phyloP scores from a whole-genome alignment of 37 sponge, comb jelly and placozoan genomes.

The Amphimedon queenslandica region DNA sequence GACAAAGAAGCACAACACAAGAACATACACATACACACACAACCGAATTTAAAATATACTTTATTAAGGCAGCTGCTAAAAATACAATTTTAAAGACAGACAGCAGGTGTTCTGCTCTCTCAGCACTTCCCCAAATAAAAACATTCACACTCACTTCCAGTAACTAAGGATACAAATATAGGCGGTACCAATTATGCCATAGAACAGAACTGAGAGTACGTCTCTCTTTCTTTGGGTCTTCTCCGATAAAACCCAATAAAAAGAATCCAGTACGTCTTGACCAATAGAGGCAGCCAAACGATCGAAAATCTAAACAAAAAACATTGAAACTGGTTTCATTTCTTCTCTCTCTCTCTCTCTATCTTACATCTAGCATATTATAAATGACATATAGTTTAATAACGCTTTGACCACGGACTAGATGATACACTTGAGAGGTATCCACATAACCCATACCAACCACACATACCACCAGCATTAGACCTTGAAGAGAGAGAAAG shows the following conservation, averaged over 20 bases:
- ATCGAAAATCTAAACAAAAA: conserved; percentile 60
- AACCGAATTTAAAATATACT: no score
- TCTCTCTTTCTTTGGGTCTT: conserved; percentile 6
- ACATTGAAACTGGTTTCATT: no score
- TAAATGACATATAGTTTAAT: conserved; percentile 97
- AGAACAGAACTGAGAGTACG: conserved; percentile 7
- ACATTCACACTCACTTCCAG: no score
- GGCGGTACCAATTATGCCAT: conserved; percentile 3
- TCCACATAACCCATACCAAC: conserved; percentile 66
- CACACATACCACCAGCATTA: conserved; percentile 30
- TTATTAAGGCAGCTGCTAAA: no score
- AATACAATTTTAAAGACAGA: no score
- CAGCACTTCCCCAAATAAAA: no score
- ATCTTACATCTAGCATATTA: conserved; percentile 90
- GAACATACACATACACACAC: no score
- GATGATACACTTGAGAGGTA: conserved; percentile 88
- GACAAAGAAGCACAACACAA: no score
- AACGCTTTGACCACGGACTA: conserved; percentile 87
- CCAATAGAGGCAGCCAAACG: conserved; percentile 75
- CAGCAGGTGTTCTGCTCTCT: no score
- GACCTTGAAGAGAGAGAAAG: no score
- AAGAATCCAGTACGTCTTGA: conserved; percentile 79
- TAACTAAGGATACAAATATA: conserved; percentile 34
- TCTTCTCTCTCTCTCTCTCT: neutral
- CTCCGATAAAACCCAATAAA: conserved; percentile 65